Conservation (phyloP, 2,888 invertebrate genomes). For the Gastrophysa polygoni region DNA sequence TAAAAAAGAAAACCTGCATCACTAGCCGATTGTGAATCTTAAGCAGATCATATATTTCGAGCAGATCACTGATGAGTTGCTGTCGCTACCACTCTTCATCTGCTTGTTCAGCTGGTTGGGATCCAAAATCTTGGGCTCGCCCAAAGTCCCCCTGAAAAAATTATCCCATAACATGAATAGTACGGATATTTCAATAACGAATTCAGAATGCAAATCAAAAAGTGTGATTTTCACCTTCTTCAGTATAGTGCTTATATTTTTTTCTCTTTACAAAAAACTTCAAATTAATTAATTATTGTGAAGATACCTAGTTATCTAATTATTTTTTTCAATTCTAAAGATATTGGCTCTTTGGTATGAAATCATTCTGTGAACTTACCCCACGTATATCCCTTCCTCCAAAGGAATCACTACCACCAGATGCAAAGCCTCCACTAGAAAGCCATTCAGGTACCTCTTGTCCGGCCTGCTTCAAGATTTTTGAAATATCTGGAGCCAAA, state of each 20-base stretch:
- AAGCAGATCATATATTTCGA: not conserved
- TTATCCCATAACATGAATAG: not conserved
- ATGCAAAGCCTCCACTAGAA: conserved; percentile 59
- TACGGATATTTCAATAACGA: too few relatives aligned
- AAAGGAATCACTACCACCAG: conserved; percentile 63
- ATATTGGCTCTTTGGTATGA: too few relatives aligned
- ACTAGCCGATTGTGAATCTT: not conserved
- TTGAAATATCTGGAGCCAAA: conserved; percentile 69
- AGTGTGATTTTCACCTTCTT: too few relatives aligned
- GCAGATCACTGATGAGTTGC: not conserved
- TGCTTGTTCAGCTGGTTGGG: conserved; percentile 57
- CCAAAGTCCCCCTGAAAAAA: conserved; percentile 45
- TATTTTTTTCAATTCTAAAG: too few relatives aligned
- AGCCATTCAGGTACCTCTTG: conserved; percentile 83
- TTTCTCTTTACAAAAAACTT: too few relatives aligned
- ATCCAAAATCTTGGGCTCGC: conserved; percentile 41
- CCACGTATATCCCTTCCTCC: conserved; percentile 74
- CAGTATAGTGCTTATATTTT: too few relatives aligned
- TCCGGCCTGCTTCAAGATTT: conserved; percentile 77
- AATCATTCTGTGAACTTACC: too few relatives aligned
- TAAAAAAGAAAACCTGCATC: not conserved
- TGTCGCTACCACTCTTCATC: conserved; percentile 64
- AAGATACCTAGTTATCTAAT: too few relatives aligned
- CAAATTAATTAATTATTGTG: too few relatives aligned
- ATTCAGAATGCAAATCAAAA: too few relatives aligned